A percentile compares a stretch with the other conserved stretches of the same genome.
phyloP scores from a whole-genome alignment of 2,113 vertebrate species.

The Scomber scombrus region DNA sequence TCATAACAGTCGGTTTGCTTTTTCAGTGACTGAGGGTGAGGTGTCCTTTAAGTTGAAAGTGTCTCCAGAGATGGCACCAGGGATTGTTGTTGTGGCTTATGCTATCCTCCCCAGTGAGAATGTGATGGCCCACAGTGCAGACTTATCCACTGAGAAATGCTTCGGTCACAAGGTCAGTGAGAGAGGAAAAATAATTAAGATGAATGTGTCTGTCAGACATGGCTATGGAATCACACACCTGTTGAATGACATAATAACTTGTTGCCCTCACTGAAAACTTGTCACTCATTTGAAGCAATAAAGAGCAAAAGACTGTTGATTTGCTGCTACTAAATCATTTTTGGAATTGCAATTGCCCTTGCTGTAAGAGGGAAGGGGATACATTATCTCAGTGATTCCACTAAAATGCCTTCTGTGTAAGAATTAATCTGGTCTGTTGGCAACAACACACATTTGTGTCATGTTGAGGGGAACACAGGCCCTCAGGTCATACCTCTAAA shows the following conservation, averaged over 20 bases:
- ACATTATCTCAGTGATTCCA: no score
- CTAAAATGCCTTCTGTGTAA: no score
- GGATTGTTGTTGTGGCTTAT: conserved; percentile 83
- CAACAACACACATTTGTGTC: neutral
- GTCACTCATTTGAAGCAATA: no score
- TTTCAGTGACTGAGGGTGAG: conserved; percentile 76
- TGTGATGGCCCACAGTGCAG: conserved; percentile 85
- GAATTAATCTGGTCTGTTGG: no score
- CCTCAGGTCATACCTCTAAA: neutral
- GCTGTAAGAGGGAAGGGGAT: no score
- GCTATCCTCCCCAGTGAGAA: conserved; percentile 83
- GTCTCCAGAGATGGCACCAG: conserved; percentile 79
- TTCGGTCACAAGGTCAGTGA: conserved; percentile 88
- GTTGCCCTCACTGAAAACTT: no score
- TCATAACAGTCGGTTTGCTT: neutral
- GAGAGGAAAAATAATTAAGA: neutral
- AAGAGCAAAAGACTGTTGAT: no score
- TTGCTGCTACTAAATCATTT: no score
- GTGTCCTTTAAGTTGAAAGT: conserved; percentile 82
- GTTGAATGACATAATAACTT: no score
- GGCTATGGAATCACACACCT: neutral
- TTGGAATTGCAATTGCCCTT: no score
- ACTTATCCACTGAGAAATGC: conserved; percentile 84
- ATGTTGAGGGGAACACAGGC: neutral
- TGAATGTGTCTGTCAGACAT: neutral